phyloP scores from a whole-genome alignment of 1,140 invertebrate genomes.

The Homalodisca vitripennis region DNA sequence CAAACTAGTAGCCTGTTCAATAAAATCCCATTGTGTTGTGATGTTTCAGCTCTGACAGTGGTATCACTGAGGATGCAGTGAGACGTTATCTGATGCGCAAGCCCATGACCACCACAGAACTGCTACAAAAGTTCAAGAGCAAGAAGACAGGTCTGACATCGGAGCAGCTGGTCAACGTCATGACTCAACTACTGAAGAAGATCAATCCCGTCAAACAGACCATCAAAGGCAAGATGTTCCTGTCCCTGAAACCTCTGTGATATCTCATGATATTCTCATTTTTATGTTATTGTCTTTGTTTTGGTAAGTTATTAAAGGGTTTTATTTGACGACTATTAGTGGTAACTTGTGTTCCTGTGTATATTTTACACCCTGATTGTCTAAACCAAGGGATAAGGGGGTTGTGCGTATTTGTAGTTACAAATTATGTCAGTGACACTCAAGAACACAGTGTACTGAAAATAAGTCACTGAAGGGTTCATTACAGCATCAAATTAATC shows the following conservation, averaged over 20 bases:
- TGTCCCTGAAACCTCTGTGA: constrained; percentile 66
- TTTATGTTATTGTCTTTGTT: not conserved
- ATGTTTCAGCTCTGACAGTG: constrained; percentile 69
- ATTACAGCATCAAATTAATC: too few species aligned
- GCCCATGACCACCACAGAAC: constrained; percentile 93
- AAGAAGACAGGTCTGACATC: constrained; percentile 89
- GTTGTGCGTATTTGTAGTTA: too few species aligned
- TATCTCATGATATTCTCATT: not conserved
- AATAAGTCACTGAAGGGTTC: too few species aligned
- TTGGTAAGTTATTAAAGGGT: too few species aligned
- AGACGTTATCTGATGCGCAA: constrained; percentile 90
- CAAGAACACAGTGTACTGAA: too few species aligned
- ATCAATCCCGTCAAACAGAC: constrained; percentile 92
- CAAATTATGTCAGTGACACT: too few species aligned
- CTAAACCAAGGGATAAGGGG: too few species aligned
- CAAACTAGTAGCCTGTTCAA: too few species aligned
- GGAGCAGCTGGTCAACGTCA: constrained; percentile 87
- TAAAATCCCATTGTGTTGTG: too few species aligned
- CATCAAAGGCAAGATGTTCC: constrained; percentile 93
- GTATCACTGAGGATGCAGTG: constrained; percentile 92
- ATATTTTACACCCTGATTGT: too few species aligned
- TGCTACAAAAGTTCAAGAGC: constrained; percentile 93
- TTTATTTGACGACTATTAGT: too few species aligned
- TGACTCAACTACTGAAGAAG: constrained; percentile 92
- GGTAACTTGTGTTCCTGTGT: too few species aligned